Conservation (phyloP, 2,888 invertebrate species). For the Noctua janthina region DNA sequence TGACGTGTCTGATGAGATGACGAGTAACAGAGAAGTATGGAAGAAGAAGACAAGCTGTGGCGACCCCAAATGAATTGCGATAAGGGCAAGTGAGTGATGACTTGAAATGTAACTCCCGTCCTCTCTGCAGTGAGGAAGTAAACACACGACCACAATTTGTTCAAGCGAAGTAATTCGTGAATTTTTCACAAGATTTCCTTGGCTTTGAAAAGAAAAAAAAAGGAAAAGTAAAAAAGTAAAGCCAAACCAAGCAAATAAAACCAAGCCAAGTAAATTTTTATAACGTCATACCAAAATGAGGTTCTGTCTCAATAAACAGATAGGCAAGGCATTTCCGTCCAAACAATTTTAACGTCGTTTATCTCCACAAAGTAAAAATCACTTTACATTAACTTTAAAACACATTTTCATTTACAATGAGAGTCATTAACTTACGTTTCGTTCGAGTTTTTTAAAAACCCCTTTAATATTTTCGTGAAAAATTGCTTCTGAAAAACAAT, state of each 20-base stretch:
- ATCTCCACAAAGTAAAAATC: conserved; percentile 25
- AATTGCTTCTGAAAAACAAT: conserved; percentile 25
- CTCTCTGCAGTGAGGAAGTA: not conserved
- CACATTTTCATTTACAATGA: not conserved
- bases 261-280: not conserved
- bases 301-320: not conserved
- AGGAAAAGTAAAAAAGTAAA: no score
- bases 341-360: not conserved
- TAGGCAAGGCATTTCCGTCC: not conserved
- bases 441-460: conserved; percentile 17
- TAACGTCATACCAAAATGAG: not conserved
- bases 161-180: not conserved
- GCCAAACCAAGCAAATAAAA: no score
- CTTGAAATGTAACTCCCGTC: not conserved
- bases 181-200: not conserved
- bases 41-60: no score
- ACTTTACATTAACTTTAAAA: conserved; percentile 8
- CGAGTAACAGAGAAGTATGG: no score
- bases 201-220: not conserved
- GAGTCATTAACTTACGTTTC: conserved; percentile 25
- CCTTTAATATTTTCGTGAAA: conserved; percentile 29
- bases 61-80: no score
- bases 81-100: no score
- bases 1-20: no score
- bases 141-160: not conserved